Conservation (phyloP, 2,797 vertebrate species). For the Hylomyscus alleni region DNA sequence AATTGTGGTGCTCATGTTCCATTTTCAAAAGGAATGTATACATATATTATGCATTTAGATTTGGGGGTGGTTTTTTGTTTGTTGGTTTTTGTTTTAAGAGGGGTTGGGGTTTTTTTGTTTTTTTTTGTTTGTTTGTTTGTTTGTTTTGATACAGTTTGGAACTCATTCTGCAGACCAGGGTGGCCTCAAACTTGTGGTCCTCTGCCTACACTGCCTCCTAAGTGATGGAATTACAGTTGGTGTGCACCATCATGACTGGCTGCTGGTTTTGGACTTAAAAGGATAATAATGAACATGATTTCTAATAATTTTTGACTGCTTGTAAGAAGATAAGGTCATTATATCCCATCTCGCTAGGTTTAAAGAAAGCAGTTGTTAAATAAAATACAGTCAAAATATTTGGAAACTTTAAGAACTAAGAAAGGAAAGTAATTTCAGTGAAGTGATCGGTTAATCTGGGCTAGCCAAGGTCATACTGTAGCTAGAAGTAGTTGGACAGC, state of each 20-base stretch:
- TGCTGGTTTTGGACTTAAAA: neutral
- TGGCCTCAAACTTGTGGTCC: neutral
- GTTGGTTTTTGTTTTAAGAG: neutral
- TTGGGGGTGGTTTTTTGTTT: neutral
- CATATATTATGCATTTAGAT: neutral
- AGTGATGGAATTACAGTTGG: neutral
- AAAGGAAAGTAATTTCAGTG: conserved; percentile 22
- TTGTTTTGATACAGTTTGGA: neutral
- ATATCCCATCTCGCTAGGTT: neutral
- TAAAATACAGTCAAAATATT: conserved; percentile 32
- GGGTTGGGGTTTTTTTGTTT: neutral
- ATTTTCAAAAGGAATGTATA: neutral
- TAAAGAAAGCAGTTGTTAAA: neutral
- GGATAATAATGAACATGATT: neutral
- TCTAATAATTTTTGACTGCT: neutral
- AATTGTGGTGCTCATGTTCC: neutral
- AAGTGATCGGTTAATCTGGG: neutral
- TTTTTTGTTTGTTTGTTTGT: neutral
- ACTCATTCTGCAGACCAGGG: neutral
- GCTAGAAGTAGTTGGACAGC: neutral
- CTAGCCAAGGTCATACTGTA: neutral
- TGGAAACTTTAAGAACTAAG: conserved; percentile 3
- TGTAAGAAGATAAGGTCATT: neutral
- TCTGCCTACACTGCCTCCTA: neutral
- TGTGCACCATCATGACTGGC: neutral